A percentile compares a stretch with the other conserved stretches of the same genome.
phyloP scores from a whole-genome alignment of 2,888 invertebrate genomes.

The Hirtodrosophila cameraria region DNA sequence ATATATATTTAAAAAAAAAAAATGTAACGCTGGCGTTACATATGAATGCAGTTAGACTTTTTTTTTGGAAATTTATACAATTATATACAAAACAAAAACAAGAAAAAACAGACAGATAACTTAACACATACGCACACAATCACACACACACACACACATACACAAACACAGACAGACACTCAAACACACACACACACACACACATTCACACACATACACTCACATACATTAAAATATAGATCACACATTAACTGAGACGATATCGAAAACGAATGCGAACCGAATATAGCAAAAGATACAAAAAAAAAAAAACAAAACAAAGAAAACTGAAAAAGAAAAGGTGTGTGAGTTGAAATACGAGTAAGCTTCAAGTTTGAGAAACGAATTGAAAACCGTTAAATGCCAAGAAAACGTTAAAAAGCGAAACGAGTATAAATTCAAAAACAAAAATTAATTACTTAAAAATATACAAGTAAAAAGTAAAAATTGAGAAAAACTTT shows the following conservation, averaged over 20 bases:
- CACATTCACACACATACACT: neutral
- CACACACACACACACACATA: conserved; percentile 9
- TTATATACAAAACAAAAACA: conserved; percentile 51
- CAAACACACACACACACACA: conserved; percentile 6
- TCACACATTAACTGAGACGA: conserved; percentile 25
- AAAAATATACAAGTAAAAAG: conserved; percentile 12
- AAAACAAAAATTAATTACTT: conserved; percentile 5
- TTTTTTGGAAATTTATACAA: conserved; percentile 66
- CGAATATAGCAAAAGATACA: conserved; percentile 9
- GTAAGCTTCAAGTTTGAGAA: conserved; percentile 23
- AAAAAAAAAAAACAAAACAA: conserved; percentile 12
- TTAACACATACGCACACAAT: conserved; percentile 8
- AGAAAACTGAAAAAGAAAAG: conserved; percentile 16
- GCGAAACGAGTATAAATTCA: conserved; percentile 29
- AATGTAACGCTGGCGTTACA: conserved; percentile 78
- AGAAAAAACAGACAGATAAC: conserved; percentile 18
- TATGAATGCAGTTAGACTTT: conserved; percentile 57
- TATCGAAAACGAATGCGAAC: conserved; percentile 35
- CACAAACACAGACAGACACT: conserved; percentile 14
- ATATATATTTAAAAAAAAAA: conserved; percentile 24
- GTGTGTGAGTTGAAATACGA: conserved; percentile 26
- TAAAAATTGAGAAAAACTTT: conserved; percentile 33
- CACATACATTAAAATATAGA: conserved; percentile 2
- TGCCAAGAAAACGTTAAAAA: conserved; percentile 33
- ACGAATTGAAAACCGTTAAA: conserved; percentile 51